A percentile compares a stretch with the other conserved stretches of the same genome.
Conservation (phyloP, 1,140 invertebrate species). For the Laodelphax striatellus region DNA sequence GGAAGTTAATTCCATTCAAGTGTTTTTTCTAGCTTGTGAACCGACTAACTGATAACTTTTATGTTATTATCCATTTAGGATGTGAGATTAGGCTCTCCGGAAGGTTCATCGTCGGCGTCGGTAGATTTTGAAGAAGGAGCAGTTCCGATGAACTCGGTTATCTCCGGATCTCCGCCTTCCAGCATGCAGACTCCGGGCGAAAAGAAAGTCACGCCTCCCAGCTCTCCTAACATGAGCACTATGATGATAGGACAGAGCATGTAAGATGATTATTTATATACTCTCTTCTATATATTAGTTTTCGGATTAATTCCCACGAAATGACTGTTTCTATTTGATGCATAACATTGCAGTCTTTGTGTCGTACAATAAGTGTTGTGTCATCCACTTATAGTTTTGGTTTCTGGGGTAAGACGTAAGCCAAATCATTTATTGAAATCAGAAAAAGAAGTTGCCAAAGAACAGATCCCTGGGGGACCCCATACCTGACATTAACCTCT, state of each 20-base stretch:
- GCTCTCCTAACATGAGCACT: slow-evolving; percentile 13
- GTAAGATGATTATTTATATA: slow-evolving; percentile 1
- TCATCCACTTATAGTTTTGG: not conserved
- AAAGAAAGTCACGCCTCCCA: slow-evolving; percentile 13
- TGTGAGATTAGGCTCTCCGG: slow-evolving; percentile 70
- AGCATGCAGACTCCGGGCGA: slow-evolving; percentile 2
- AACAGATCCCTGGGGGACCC: too few species aligned
- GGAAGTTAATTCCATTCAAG: too few species aligned
- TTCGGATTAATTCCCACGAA: too few species aligned
- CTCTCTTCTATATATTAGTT: not conserved
- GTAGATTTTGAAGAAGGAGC: slow-evolving; percentile 62
- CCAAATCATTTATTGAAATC: not conserved
- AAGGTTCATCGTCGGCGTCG: slow-evolving; percentile 51
- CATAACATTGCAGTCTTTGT: not conserved
- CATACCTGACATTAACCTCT: too few species aligned
- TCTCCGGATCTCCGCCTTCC: slow-evolving; percentile 37
- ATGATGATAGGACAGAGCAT: slow-evolving; percentile 12
- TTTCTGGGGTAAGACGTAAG: not conserved
- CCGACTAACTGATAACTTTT: not conserved
- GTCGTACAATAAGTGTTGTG: not conserved
- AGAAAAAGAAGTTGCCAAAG: too few species aligned
- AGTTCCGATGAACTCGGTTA: not conserved
- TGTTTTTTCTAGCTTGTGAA: too few species aligned
- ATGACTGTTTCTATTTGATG: not conserved
- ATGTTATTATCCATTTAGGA: slow-evolving; percentile 42